A percentile compares a stretch with the other conserved stretches of the same genome.
Evolutionary conservation across 2,797 vertebrate species (phyloP).

Genomic region (Cryptoprocta ferox): DNA sequence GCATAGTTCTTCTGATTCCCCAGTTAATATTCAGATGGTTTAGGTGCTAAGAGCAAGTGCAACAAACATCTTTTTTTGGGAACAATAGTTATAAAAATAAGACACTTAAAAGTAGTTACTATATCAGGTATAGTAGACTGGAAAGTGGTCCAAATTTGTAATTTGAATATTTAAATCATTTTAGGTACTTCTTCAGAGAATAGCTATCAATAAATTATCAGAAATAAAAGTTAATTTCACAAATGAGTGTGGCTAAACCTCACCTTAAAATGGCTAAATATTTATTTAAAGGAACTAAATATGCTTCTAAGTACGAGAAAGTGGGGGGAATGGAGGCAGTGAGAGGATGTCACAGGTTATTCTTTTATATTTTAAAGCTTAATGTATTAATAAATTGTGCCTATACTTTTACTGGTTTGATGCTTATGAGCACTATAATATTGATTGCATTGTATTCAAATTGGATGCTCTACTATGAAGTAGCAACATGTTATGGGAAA

Average conservation of each 20-base stretch:
- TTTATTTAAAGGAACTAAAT: background rate
- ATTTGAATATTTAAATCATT: constrained; percentile 7
- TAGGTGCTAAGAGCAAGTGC: background rate
- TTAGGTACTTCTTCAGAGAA: background rate
- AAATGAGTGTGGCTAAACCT: background rate
- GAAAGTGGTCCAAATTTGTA: background rate
- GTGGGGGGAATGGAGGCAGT: background rate
- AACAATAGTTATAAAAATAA: background rate
- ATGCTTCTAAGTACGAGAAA: constrained; percentile 6
- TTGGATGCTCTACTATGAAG: background rate
- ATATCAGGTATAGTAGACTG: background rate
- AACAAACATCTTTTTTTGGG: background rate
- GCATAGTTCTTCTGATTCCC: background rate
- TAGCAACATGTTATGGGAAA: background rate
- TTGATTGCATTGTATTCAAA: background rate
- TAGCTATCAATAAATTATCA: background rate
- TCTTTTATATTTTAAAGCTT: background rate
- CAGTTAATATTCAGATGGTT: background rate
- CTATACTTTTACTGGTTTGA: background rate
- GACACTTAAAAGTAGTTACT: background rate
- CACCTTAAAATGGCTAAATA: background rate
- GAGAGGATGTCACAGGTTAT: background rate
- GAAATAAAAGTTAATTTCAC: constrained; percentile 30
- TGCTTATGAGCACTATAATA: background rate
- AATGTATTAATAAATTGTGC: background rate